Evolutionary conservation across 2,113 vertebrate genomes (phyloP).

Genomic region (Oenanthe melanoleuca): DNA sequence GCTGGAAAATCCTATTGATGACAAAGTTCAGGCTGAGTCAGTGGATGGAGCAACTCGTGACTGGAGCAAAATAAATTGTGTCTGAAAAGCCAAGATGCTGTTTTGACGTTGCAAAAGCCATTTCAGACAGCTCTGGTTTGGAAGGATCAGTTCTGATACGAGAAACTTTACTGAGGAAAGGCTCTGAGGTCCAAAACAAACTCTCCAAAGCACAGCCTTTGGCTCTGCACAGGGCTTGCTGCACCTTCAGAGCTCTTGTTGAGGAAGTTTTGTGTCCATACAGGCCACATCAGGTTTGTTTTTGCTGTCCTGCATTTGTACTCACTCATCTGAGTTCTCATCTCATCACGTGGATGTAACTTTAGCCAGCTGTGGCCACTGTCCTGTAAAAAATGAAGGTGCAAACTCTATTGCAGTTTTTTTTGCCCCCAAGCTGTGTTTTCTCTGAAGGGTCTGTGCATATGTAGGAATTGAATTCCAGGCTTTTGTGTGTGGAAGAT

Average conservation of each 20-base stretch:
- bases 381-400: background rate
- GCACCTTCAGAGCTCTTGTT: background rate
- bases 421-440: background rate
- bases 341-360: background rate
- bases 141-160: background rate
- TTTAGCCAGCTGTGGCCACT: background rate
- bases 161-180: background rate
- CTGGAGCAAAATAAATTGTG: background rate
- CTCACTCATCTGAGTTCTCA: background rate
- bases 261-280: background rate
- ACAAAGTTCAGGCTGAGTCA: constrained; percentile 32
- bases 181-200: background rate
- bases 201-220: background rate
- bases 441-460: background rate
- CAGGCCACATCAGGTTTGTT: background rate
- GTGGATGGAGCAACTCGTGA: background rate
- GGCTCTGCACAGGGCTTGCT: background rate
- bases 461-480: background rate
- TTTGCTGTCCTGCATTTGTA: background rate
- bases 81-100: background rate
- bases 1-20: constrained; percentile 10
- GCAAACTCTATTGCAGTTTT: background rate
- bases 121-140: background rate
- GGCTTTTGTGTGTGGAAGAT: background rate
- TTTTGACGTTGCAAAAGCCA: background rate